Conservation (phyloP, 2,888 invertebrate species). For the Patella ulyssiponensis region DNA sequence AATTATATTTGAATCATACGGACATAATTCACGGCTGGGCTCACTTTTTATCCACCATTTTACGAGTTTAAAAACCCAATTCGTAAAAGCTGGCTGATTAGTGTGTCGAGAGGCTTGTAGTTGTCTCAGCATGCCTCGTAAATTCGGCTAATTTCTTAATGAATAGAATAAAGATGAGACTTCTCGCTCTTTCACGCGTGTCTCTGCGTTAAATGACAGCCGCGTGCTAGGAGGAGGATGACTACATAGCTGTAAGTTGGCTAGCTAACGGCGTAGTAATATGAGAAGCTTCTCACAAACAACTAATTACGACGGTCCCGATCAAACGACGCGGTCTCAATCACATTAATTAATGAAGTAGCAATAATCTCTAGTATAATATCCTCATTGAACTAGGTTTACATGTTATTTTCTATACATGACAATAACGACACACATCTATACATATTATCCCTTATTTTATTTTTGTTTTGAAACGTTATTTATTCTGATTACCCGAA, state of each 20-base stretch:
- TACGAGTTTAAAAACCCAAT: background rate
- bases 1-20: background rate
- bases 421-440: no score
- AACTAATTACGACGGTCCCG: slow-evolving; percentile 22
- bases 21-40: background rate
- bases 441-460: no score
- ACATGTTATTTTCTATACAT: no score
- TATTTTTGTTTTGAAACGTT: no score
- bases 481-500: no score
- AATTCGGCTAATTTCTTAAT: slow-evolving; percentile 22
- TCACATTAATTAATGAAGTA: slow-evolving; percentile 33
- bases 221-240: slow-evolving; percentile 10
- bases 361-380: slow-evolving; percentile 3
- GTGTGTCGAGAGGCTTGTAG: background rate
- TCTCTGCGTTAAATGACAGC: slow-evolving; percentile 5
- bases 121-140: background rate
- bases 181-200: slow-evolving; percentile 13
- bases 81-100: slow-evolving; percentile 6
- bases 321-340: slow-evolving; percentile 27
- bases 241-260: slow-evolving; percentile 3
- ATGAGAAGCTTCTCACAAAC: background rate
- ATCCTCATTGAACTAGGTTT: no score
- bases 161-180: slow-evolving; percentile 14
- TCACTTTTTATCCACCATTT: background rate
- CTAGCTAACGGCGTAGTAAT: slow-evolving; percentile 4